phyloP scores from a whole-genome alignment of 2,888 invertebrate genomes.

The Gastrophysa polygoni region DNA sequence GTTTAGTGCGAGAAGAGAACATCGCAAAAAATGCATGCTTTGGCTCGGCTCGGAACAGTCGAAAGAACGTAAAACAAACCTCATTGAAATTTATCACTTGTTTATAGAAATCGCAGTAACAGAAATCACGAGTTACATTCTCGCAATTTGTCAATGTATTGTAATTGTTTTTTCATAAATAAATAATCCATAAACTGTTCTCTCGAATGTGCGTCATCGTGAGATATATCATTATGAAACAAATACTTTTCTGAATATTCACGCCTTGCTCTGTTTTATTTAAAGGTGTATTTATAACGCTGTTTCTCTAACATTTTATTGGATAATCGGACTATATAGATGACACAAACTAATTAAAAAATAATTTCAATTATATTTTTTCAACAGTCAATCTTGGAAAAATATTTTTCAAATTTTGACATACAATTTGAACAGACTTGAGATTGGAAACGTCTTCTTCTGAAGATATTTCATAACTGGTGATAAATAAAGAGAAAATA shows the following conservation, averaged over 20 bases:
- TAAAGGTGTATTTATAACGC: not conserved
- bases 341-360: not conserved
- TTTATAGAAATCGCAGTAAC: constrained; percentile 2
- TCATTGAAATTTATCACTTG: constrained; percentile 10
- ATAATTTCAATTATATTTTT: too few species aligned
- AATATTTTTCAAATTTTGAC: too few species aligned
- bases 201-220: not conserved
- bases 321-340: not conserved
- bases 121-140: not conserved
- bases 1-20: too few species aligned
- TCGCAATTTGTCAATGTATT: not conserved
- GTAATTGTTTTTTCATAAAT: not conserved
- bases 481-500: too few species aligned
- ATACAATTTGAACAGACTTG: not conserved
- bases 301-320: not conserved
- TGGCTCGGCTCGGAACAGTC: not conserved
- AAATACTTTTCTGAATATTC: not conserved
- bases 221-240: not conserved
- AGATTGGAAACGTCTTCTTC: too few species aligned
- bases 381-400: too few species aligned
- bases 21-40: not conserved
- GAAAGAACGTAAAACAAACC: not conserved
- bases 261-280: not conserved
- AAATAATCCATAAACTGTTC: not conserved
- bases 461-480: too few species aligned